Evolutionary conservation across 2,888 invertebrate genomes (phyloP).

Genomic region (Tiliacea aurago): DNA sequence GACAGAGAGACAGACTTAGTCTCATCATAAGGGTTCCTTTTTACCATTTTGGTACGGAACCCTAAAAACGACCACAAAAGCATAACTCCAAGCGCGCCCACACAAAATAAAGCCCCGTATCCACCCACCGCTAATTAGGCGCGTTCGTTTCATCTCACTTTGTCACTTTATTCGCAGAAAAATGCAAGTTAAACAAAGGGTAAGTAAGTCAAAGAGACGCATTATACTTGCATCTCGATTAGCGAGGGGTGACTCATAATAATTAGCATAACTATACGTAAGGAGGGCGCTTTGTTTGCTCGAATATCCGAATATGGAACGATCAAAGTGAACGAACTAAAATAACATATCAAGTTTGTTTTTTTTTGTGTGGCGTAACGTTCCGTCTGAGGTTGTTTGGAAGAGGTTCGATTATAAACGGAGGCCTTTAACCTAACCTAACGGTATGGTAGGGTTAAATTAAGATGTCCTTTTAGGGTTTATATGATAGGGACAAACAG

Average conservation of each 20-base stretch:
- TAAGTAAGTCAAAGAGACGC: constrained; percentile 79
- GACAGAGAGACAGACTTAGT: too few species aligned
- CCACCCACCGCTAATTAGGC: constrained; percentile 80
- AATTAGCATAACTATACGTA: constrained; percentile 62
- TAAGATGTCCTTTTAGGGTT: constrained; percentile 16
- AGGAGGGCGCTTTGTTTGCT: constrained; percentile 39
- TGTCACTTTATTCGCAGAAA: constrained; percentile 85
- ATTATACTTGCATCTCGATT: constrained; percentile 68
- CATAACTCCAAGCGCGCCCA: constrained; percentile 25
- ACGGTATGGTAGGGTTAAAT: constrained; percentile 24
- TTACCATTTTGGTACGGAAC: too few species aligned
- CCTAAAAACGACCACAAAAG: background rate
- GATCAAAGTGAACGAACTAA: constrained; percentile 49
- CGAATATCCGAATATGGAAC: constrained; percentile 11
- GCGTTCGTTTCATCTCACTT: constrained; percentile 81
- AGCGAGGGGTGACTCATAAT: constrained; percentile 61
- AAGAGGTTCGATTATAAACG: constrained; percentile 36
- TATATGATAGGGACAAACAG: background rate
- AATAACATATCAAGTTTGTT: too few species aligned
- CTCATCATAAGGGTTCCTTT: too few species aligned
- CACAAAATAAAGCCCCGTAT: constrained; percentile 65
- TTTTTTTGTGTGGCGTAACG: constrained; percentile 15
- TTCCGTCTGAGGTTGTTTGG: constrained; percentile 4
- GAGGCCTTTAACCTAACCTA: constrained; percentile 27
- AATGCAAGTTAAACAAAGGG: constrained; percentile 80